Evolutionary conservation across 2,888 invertebrate genomes (phyloP), one percentile per base, ranked within the genome.

Genomic region (Phragmatobia fuliginosa): DNA sequence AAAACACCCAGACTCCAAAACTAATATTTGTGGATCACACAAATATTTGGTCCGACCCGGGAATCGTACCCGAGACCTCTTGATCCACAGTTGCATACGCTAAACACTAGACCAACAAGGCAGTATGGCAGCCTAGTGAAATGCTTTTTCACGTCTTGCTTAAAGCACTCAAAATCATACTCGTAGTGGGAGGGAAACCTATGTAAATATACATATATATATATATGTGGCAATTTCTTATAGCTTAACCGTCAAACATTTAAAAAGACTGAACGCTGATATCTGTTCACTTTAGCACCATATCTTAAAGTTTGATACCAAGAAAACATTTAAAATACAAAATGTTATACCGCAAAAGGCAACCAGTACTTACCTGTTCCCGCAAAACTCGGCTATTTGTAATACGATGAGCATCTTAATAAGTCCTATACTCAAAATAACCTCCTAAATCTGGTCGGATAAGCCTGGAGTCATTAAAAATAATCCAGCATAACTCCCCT

Each of bases 401-500:
- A 36, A 59, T 49, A 60, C 45, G 36, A 8, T 45, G 49, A 65
- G 31, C 21, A 69, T 69, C 61, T 41, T 65, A 52, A 65, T 65
- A 65, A 65, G 38, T 38, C 11, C 69, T 72, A 62, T 49, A 62
- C 72, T 65, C 77, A 77, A 81, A 81, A 79, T 74, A 79, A 70
- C 74, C 66, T 49, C n/a, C 67, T 73, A 66, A 71, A 67, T 36
- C 64, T 66, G 67, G 58, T 62, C 49, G 69, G 72, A 66, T 73
- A 62, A 79, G 63, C 72, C 68, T 68, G 80, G 41, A 71, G 69
- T 79, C 82, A 74, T 80, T 80, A 73, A 71, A 79, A 70, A 77
- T 80, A 80, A 80, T 73, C 80, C 78, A 45, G 56, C 45, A 11
- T 61, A 56, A 70, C 63, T 68, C 71, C 77, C 71, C 80, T 74